phyloP scores from a whole-genome alignment of 2,113 vertebrate species.

The Dasyurus viverrinus region DNA sequence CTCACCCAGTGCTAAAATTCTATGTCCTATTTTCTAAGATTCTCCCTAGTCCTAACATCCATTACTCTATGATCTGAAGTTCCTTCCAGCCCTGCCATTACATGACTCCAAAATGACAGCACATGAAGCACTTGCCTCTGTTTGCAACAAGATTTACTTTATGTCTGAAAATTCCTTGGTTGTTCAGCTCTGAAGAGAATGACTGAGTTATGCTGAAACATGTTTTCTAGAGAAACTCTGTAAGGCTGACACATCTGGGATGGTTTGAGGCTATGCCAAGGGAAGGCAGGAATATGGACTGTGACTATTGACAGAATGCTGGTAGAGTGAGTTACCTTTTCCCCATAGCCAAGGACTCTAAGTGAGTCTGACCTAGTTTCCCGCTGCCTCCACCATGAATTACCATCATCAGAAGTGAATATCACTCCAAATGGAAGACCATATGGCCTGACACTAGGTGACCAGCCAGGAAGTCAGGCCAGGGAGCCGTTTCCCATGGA shows the following conservation, averaged over 20 bases:
- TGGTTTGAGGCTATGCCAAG: background rate
- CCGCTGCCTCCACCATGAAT: background rate
- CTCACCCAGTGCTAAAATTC: background rate
- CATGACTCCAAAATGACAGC: background rate
- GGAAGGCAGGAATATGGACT: background rate
- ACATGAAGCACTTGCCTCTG: background rate
- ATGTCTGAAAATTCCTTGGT: background rate
- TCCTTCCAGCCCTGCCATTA: background rate
- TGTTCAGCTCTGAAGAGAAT: background rate
- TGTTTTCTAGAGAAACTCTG: background rate
- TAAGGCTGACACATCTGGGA: background rate
- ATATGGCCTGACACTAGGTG: background rate
- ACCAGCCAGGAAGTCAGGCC: background rate
- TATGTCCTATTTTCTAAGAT: background rate
- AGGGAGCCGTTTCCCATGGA: constrained; percentile 37
- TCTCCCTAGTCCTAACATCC: background rate
- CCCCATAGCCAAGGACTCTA: background rate
- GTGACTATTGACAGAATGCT: background rate
- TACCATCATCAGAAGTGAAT: background rate
- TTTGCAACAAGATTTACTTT: background rate
- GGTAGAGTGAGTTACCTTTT: background rate
- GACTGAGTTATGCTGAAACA: background rate
- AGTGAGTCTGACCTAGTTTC: background rate
- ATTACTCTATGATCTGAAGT: background rate
- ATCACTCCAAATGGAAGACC: background rate